Percentiles rank a stretch among this genome's conserved stretches.
Evolutionary conservation across 53 echinoderm and acorn worm genomes (phyloP).

Genomic region (Mesocentrotus franciscanus): DNA sequence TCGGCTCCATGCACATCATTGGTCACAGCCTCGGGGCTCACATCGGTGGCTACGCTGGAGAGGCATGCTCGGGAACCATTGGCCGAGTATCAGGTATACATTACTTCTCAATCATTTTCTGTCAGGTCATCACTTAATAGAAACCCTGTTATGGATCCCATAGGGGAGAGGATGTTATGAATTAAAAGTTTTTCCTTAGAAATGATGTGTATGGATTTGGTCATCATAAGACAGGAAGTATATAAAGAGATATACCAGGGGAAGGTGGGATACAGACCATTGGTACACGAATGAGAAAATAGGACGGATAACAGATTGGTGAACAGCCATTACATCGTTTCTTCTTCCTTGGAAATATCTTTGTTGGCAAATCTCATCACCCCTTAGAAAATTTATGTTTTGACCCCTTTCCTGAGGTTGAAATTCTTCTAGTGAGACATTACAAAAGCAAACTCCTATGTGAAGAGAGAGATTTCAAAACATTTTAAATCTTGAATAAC

Average conservation of each 20-base stretch:
- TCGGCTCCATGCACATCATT: constrained; percentile 63
- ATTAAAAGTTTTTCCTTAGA: too few relatives aligned
- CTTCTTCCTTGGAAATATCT: background rate
- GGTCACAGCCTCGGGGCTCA: constrained; percentile 63
- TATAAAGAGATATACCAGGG: too few relatives aligned
- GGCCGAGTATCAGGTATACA: constrained; percentile 48
- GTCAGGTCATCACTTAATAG: too few relatives aligned
- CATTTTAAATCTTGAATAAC: too few relatives aligned
- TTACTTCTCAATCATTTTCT: too few relatives aligned
- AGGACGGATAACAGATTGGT: background rate
- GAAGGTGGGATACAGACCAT: background rate
- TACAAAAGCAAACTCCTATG: too few relatives aligned
- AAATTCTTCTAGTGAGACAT: too few relatives aligned
- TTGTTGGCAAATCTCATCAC: background rate
- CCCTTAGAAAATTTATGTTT: background rate
- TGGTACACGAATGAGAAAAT: background rate
- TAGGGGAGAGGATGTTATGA: too few relatives aligned
- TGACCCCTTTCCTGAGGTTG: background rate
- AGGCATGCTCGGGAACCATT: constrained; percentile 40
- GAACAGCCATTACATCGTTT: background rate
- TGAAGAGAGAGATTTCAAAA: too few relatives aligned
- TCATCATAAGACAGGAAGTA: too few relatives aligned
- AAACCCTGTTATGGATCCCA: too few relatives aligned
- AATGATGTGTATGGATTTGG: too few relatives aligned
- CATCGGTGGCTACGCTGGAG: constrained; percentile 61